Evolutionary conservation across 1,140 invertebrate species (phyloP), one percentile per base, ranked within the genome.

Genomic region (Potamilus streckersoni): DNA sequence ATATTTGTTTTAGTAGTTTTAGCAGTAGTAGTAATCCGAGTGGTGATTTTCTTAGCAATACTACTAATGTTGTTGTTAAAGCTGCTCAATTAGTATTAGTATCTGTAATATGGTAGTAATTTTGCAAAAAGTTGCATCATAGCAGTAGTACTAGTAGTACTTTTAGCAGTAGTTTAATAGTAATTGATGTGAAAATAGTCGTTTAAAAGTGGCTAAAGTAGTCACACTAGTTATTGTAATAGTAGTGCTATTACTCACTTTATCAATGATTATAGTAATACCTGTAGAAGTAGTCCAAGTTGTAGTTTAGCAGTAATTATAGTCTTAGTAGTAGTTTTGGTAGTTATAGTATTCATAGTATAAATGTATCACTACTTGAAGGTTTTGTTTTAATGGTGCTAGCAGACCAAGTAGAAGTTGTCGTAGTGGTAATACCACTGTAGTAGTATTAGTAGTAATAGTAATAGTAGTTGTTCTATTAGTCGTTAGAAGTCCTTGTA

Each of bases 401-500:
- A 61, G 60, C 20, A 61, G 60, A 19, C 20, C 17, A 19, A 61
- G 60, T 61, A 19, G 60, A 2, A 61, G 60, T 61, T 19, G 60
- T 3, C 17, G 1, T 61, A 61, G 60, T 61, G 3, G 60, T 61
- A 61, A 20, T 61, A 61, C 1, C 3, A 61, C 17, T 61, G 3
- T 61, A 19, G 60, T 61, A 61, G 60, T 61, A 61, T 19, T 61
- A 61, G 60, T 61, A 61, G 60, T 61, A 61, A 2, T 61, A 61
- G 1, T 61, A 61, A 20, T 61, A 61, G 60, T 61, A 61, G 60
- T 61, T 19, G 60, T 61, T 19, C 17, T 61, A 61, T 17, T 61
- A 61, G 60, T 61, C n/a, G n/a, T n/a, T n/a, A n/a, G n/a, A n/a
- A 61, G 60, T 61, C 17, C 17, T 19, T 2, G 60, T 19, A 61